Base-by-base conservation (phyloP, 1,140 invertebrate species). In the Triops longicaudatus region DNA sequence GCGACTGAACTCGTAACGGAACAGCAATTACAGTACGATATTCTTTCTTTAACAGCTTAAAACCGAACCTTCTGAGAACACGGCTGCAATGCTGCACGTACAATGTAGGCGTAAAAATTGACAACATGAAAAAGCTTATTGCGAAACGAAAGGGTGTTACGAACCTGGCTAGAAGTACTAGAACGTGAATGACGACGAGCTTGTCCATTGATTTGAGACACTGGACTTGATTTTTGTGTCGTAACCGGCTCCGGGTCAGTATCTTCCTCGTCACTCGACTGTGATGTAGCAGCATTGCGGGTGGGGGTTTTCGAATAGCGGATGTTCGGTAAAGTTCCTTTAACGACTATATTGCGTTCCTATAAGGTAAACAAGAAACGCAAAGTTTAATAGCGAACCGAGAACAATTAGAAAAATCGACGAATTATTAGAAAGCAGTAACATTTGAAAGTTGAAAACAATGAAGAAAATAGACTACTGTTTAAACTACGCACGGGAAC, bases 241-340 rank as follows among this genome's bases (percentile, higher is more conserved):
- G 22, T 63, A 22, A 63, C 50, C 17, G 50, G 50, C 22, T 63
- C 22, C 22, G 22, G 5, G 50, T 63, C 50, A 22, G 6, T 14
- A 5, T 63, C 50, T 63, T 63, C 50, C 17, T 63, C 50, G n/a
- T 63, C 50, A 63, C 50, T 63, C 50, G 14, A 17, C 1, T 63
- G 50, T 63, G 50, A 63, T 63, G 50, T 63, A 63, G 22, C 10
- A 63, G 14, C 10, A 63, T 63, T 43, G 22, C 28, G 10, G 79
- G 79, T n/a, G 78, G 84, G 84, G 4, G 83, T 84, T 79, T 84
- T 83, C 63, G 80, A 78, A 27, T 81, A 79, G 14, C 79, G 17
- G 7, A 91, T 86, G 82, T 88, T 87, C 26, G 85, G 81, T 83
- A 89, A 86, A 74, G 85, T 83, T 26, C 82, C 82, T 44, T 82